Percentiles rank a stretch among this genome's conserved stretches.
Conservation (phyloP, 2,888 invertebrate genomes). For the Lepidonotus clava region DNA sequence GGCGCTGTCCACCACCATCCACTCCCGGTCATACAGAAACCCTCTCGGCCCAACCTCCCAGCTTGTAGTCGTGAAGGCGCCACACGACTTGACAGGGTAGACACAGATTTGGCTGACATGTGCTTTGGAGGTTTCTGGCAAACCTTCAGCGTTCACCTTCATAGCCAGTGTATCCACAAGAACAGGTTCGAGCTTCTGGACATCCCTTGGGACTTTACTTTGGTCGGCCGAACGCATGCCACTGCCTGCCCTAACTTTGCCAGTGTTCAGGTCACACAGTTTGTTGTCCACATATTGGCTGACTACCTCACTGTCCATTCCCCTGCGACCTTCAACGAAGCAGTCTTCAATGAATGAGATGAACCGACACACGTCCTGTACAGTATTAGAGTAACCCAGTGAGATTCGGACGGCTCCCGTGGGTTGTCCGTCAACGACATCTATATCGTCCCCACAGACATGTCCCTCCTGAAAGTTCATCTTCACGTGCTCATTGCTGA, state of each 20-base stretch:
- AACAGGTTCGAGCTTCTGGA: neutral
- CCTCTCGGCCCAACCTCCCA: constrained; percentile 91
- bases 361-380: constrained; percentile 86
- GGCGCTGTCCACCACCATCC: constrained; percentile 93
- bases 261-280: neutral
- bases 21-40: constrained; percentile 92
- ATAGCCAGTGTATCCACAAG: neutral
- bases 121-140: neutral
- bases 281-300: neutral
- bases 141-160: neutral
- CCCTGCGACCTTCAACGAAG: constrained; percentile 82
- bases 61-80: constrained; percentile 84
- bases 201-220: neutral
- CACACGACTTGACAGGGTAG: constrained; percentile 96
- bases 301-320: neutral
- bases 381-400: constrained; percentile 93
- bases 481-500: constrained; percentile 87
- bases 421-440: constrained; percentile 91
- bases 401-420: constrained; percentile 96
- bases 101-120: constrained; percentile 83
- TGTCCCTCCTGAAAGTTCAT: constrained; percentile 89
- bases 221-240: neutral
- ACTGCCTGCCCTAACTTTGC: neutral
- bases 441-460: constrained; percentile 93
- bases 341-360: constrained; percentile 88